These are phyloP conservation scores for Paralvinella palmiformis DNA, from an alignment of 1,140 invertebrate genomes.

Conservation along the genomic window DNA sequence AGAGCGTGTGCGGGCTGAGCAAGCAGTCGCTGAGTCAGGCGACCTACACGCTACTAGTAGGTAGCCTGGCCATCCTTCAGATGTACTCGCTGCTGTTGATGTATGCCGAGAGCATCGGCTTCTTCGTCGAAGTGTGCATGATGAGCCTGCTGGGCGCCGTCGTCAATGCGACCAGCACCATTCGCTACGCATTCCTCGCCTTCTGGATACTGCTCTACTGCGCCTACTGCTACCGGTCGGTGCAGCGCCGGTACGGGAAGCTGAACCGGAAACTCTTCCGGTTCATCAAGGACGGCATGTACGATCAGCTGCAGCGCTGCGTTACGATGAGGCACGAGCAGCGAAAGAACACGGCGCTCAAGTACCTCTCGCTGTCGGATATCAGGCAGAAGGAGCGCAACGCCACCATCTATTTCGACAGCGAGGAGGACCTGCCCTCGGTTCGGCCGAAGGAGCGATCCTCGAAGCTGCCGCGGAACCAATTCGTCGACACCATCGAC, in stretches of 20 bases:
- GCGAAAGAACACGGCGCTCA: slow-evolving; percentile 14
- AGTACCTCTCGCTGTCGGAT: slow-evolving; percentile 7
- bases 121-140: not conserved
- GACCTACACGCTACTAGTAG: not conserved
- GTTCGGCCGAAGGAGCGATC: not conserved
- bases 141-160: slow-evolving; percentile 7
- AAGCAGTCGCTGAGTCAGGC: not conserved
- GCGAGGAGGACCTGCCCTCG: not conserved
- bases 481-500: slow-evolving; percentile 10
- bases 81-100: not conserved
- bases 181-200: slow-evolving; percentile 11
- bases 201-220: slow-evolving; percentile 6
- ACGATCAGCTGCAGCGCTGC: not conserved
- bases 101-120: slow-evolving; percentile 8
- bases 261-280: slow-evolving; percentile 7
- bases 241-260: slow-evolving; percentile 1
- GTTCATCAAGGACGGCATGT: slow-evolving; percentile 5
- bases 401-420: not conserved
- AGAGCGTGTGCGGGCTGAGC: no score
- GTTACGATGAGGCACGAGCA: not conserved
- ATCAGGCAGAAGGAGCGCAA: not conserved
- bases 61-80: not conserved
- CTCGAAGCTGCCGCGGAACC: not conserved
- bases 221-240: not conserved
- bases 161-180: slow-evolving; percentile 6